Conservation (phyloP, 2,797 vertebrate species). For the Sebastes itinus region DNA sequence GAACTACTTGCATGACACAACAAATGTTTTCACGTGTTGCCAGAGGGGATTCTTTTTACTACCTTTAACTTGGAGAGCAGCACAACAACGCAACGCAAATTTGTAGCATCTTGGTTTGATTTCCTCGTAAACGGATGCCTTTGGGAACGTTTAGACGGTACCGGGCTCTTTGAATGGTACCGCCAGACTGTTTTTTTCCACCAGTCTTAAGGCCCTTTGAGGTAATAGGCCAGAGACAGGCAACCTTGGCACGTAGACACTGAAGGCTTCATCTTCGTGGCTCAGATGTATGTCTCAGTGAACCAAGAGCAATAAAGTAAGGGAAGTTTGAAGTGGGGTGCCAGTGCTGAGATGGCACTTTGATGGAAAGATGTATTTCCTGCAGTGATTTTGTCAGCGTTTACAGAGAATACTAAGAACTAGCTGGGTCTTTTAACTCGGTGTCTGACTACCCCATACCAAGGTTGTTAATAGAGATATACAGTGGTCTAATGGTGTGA, state of each 20-base stretch:
- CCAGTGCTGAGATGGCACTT: conserved; percentile 74
- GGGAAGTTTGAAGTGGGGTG: conserved; percentile 51
- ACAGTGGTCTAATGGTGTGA: neutral
- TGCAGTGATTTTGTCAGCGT: conserved; percentile 54
- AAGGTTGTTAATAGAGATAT: neutral
- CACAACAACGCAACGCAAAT: conserved; percentile 22
- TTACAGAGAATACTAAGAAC: conserved; percentile 54
- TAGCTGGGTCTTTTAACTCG: neutral
- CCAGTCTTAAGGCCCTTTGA: conserved; percentile 54
- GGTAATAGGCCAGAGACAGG: conserved; percentile 47
- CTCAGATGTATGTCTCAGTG: conserved; percentile 16
- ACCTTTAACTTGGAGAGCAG: conserved; percentile 12
- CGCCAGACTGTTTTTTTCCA: conserved; percentile 40
- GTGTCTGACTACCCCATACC: neutral
- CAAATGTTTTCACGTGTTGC: conserved; percentile 19
- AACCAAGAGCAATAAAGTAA: conserved; percentile 62
- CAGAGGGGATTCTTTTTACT: neutral
- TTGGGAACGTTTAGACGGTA: conserved; percentile 31
- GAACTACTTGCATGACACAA: conserved; percentile 13
- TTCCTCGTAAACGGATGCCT: conserved; percentile 48
- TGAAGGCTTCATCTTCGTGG: conserved; percentile 37
- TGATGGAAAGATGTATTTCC: conserved; percentile 57
- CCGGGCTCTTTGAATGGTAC: conserved; percentile 12
- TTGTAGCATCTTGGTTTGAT: conserved; percentile 35
- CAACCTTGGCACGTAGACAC: conserved; percentile 51